These are phyloP conservation scores for Drosophila pseudotalamancana DNA, from an alignment of 2,888 invertebrate species.

Conservation along the genomic window DNA sequence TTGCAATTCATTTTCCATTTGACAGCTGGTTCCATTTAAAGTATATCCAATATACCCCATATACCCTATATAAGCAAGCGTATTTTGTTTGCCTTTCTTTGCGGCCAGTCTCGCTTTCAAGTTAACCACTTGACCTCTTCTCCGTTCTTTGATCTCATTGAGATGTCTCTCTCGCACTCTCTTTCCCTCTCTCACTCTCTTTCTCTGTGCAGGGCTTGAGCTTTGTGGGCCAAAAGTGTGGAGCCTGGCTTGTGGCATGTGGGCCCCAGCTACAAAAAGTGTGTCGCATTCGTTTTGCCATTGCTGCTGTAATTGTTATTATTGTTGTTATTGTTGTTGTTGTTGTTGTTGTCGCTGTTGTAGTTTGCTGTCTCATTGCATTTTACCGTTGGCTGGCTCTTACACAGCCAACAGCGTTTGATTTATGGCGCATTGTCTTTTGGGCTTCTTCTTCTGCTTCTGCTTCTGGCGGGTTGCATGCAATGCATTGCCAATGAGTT, in stretches of 20 bases:
- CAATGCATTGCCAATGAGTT: conserved; percentile 51
- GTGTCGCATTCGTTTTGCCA: conserved; percentile 28
- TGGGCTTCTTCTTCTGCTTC: background rate
- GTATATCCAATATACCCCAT: background rate
- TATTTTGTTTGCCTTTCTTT: background rate
- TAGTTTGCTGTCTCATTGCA: conserved; percentile 24
- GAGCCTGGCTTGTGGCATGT: conserved; percentile 22
- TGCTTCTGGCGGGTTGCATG: conserved; percentile 24
- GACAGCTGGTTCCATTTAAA: no score
- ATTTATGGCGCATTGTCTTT: conserved; percentile 54
- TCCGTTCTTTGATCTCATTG: conserved; percentile 12
- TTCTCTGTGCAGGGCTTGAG: background rate
- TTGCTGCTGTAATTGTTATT: conserved; percentile 38
- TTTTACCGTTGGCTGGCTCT: conserved; percentile 45
- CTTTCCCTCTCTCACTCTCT: background rate
- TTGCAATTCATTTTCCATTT: no score
- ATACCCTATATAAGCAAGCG: background rate
- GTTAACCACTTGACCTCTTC: conserved; percentile 19
- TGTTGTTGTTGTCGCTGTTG: conserved; percentile 11
- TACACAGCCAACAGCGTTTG: conserved; percentile 12
- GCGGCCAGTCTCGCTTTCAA: conserved; percentile 11
- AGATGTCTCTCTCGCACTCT: background rate
- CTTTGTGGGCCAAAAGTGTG: conserved; percentile 20
- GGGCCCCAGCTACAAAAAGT: conserved; percentile 28
- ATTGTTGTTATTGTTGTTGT: conserved; percentile 4